Evolutionary conservation across 2,888 invertebrate species (phyloP).

Genomic region (Philereme vetulata): DNA sequence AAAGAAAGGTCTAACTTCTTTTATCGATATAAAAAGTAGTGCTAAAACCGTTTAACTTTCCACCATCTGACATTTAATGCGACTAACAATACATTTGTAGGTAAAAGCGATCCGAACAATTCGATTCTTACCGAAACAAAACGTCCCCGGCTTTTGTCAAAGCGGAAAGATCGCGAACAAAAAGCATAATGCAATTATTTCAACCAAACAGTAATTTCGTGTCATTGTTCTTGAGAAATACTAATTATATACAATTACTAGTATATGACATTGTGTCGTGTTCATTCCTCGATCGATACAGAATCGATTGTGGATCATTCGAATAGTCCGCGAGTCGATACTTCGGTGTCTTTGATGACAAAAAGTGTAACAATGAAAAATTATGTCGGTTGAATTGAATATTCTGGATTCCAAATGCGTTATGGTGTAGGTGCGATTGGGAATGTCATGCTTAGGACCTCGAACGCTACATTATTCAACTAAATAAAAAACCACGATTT

Average conservation of each 20-base stretch:
- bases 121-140: constrained; percentile 61
- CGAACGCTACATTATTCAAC: constrained; percentile 10
- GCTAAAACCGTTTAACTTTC: constrained; percentile 16
- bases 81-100: constrained; percentile 24
- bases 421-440: constrained; percentile 29
- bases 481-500: background rate
- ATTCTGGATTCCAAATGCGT: constrained; percentile 22
- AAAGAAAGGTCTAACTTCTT: no score
- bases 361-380: constrained; percentile 74
- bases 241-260: constrained; percentile 83
- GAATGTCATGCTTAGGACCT: constrained; percentile 24
- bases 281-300: constrained; percentile 75
- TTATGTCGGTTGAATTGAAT: constrained; percentile 46
- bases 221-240: constrained; percentile 82
- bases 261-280: constrained; percentile 77
- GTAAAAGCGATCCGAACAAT: constrained; percentile 37
- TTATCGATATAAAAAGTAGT: background rate
- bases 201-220: constrained; percentile 77
- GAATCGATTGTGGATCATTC: constrained; percentile 70
- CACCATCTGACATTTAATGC: constrained; percentile 22
- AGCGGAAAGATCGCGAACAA: constrained; percentile 56
- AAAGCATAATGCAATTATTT: constrained; percentile 78
- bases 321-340: constrained; percentile 60
- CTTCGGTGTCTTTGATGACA: constrained; percentile 51
- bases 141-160: constrained; percentile 68